Percentiles rank a stretch among this genome's conserved stretches.
Conservation (phyloP, 2,113 vertebrate species). For the Xenopus borealis region DNA sequence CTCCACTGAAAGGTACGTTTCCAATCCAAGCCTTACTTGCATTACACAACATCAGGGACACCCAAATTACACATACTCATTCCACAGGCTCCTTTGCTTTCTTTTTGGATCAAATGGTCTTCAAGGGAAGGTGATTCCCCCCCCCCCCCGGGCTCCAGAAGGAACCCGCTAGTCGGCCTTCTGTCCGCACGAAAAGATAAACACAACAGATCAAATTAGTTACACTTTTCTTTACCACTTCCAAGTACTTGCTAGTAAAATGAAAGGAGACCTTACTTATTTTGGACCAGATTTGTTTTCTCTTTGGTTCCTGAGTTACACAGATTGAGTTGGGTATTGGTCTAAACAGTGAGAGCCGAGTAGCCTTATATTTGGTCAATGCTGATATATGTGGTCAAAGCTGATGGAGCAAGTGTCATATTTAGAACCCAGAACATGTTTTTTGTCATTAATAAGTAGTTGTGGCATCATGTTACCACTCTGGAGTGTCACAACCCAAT, state of each 20-base stretch:
- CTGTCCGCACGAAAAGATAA: conserved; percentile 70
- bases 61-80: conserved; percentile 58
- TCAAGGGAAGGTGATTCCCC: conserved; percentile 63
- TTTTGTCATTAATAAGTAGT: too few species aligned
- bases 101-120: conserved; percentile 64
- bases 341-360: conserved; percentile 71
- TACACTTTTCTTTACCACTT: conserved; percentile 76
- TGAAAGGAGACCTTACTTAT: conserved; percentile 77
- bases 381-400: too few species aligned
- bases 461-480: too few species aligned
- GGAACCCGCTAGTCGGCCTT: conserved; percentile 64
- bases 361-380: conserved; percentile 1
- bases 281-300: conserved; percentile 74
- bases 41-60: conserved; percentile 59
- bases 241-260: conserved; percentile 83
- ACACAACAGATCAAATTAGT: conserved; percentile 73
- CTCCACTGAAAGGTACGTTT: conserved; percentile 91
- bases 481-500: too few species aligned
- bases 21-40: conserved; percentile 57
- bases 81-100: conserved; percentile 62
- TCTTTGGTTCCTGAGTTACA: conserved; percentile 64
- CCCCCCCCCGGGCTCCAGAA: conserved; percentile 57
- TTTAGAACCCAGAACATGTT: too few species aligned
- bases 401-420: too few species aligned
- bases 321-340: conserved; percentile 72